These are phyloP conservation scores for Acleris holmiana DNA, from an alignment of 2,888 invertebrate species.

Conservation along the genomic window DNA sequence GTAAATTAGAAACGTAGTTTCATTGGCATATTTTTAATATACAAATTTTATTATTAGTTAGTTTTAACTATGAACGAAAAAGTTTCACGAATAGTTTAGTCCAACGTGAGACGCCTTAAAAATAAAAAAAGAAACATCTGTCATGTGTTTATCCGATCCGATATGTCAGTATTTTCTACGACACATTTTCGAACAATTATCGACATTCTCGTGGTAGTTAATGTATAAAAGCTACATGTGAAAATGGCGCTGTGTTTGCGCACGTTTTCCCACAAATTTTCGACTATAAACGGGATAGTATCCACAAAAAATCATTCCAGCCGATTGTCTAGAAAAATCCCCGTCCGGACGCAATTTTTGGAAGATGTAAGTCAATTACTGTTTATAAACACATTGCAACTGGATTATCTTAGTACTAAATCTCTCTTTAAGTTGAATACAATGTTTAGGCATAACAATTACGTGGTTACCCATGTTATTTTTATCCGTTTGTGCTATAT, in stretches of 20 bases:
- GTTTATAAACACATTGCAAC: constrained; percentile 8
- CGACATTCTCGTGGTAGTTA: constrained; percentile 48
- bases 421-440: neutral
- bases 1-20: too few species aligned
- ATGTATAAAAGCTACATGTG: constrained; percentile 51
- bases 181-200: constrained; percentile 58
- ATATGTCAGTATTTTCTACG: constrained; percentile 60
- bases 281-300: constrained; percentile 80
- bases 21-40: too few species aligned
- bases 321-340: constrained; percentile 79
- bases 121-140: constrained; percentile 50
- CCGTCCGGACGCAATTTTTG: constrained; percentile 75
- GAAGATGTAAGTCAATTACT: constrained; percentile 77
- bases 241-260: constrained; percentile 85
- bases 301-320: constrained; percentile 80
- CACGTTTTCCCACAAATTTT: constrained; percentile 81
- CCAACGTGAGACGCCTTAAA: neutral
- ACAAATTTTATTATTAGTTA: too few species aligned
- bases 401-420: neutral
- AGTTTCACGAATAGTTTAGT: neutral
- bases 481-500: constrained; percentile 24
- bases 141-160: constrained; percentile 56
- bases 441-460: constrained; percentile 34
- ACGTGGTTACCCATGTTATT: constrained; percentile 24
- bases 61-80: too few species aligned